Evolutionary conservation across 2,113 vertebrate genomes (phyloP).

Genomic region (Baryphthengus martii): DNA sequence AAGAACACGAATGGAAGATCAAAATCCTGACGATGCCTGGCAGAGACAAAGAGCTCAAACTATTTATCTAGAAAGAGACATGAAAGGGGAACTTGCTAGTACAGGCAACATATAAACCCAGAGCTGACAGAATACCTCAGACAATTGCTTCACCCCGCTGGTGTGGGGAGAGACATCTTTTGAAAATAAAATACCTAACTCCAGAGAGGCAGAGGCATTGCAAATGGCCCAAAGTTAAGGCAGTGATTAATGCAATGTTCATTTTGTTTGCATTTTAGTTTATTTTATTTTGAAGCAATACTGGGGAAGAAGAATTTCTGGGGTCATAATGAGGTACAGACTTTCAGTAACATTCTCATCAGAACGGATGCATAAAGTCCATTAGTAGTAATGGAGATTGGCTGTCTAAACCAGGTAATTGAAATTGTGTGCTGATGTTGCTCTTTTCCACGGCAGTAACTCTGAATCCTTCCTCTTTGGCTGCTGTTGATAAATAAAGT

Average conservation of each 20-base stretch:
- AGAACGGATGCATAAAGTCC: not conserved
- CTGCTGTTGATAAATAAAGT: not conserved
- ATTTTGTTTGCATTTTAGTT: not conserved
- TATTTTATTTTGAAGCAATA: not conserved
- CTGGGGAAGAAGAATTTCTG: not conserved
- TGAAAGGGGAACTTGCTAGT: not conserved
- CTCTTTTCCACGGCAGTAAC: not conserved
- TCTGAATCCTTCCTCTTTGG: not conserved
- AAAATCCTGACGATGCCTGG: not conserved
- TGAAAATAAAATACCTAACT: not conserved
- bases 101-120: not conserved
- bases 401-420: not conserved
- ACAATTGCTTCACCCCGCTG: not conserved
- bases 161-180: not conserved
- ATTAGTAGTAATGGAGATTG: constrained; percentile 7
- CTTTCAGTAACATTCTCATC: not conserved
- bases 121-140: not conserved
- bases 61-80: not conserved
- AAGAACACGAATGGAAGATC: too few species aligned
- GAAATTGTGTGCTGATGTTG: constrained; percentile 1
- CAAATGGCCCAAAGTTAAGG: not conserved
- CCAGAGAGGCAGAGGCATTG: not conserved
- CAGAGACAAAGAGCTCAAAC: not conserved
- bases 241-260: not conserved
- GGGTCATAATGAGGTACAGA: not conserved